Percentiles rank a stretch among this genome's conserved stretches.
These are phyloP conservation scores for Coregonus ussuriensis DNA, from an alignment of 2,797 vertebrate species.

Conservation along the genomic window DNA sequence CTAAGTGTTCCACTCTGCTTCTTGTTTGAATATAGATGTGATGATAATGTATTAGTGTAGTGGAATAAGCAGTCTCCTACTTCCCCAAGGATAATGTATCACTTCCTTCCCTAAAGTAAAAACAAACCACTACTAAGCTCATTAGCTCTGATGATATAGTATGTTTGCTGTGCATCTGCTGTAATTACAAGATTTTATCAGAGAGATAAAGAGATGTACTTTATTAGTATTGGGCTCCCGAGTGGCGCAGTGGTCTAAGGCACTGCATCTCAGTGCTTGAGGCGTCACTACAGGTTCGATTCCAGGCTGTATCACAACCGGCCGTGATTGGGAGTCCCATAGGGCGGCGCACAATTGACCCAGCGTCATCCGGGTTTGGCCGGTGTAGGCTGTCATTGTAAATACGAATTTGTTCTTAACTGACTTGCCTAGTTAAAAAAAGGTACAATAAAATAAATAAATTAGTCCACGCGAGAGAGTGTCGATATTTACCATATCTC, in stretches of 20 bases:
- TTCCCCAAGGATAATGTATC: not conserved
- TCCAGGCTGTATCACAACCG: no score
- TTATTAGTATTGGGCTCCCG: not conserved
- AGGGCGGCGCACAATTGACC: no score
- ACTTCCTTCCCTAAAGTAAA: not conserved
- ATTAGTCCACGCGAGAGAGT: not conserved
- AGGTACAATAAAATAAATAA: no score
- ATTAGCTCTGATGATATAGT: not conserved
- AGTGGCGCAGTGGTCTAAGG: no score
- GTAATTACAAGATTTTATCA: not conserved
- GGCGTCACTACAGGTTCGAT: no score
- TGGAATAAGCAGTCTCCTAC: conserved; percentile 8
- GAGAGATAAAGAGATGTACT: no score
- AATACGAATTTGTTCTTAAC: no score
- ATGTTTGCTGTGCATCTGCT: not conserved
- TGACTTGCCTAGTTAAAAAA: no score
- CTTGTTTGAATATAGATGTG: conserved; percentile 38
- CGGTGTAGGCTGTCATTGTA: no score
- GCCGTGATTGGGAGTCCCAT: no score
- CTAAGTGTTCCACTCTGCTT: conserved; percentile 1
- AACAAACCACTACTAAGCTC: not conserved
- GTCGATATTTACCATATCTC: not conserved
- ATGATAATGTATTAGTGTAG: conserved; percentile 37
- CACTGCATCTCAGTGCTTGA: no score
- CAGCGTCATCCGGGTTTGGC: no score